phyloP scores from a whole-genome alignment of 2,113 vertebrate species.

The Bettongia penicillata region DNA sequence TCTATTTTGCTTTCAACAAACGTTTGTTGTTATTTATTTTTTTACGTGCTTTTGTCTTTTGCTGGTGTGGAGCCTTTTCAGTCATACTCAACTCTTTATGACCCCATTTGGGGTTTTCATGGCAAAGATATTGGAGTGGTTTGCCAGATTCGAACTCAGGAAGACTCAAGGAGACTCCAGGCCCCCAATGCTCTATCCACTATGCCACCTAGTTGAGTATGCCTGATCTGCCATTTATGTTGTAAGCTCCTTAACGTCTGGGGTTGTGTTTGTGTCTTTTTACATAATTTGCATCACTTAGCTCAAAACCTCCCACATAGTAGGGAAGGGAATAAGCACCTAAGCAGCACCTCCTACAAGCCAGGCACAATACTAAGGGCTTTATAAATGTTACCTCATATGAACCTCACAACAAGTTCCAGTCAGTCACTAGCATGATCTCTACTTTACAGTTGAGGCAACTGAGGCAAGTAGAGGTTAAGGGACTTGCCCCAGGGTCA shows the following conservation, averaged over 20 bases:
- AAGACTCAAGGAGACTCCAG: neutral
- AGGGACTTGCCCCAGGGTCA: neutral
- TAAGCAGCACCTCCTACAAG: neutral
- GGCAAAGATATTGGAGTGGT: neutral
- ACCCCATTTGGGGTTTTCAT: neutral
- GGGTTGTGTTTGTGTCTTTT: neutral
- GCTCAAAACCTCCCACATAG: neutral
- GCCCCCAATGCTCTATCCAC: too few species aligned
- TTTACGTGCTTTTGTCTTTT: neutral
- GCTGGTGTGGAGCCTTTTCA: neutral
- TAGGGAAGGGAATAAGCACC: neutral
- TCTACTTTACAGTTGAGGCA: neutral
- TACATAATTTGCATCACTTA: neutral
- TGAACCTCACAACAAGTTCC: neutral
- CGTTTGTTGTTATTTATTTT: neutral
- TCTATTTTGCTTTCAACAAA: neutral
- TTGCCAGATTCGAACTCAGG: neutral
- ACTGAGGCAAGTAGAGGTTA: neutral
- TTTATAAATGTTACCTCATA: neutral
- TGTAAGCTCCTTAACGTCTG: neutral
- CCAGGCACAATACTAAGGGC: neutral
- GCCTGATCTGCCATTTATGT: neutral
- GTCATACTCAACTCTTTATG: neutral
- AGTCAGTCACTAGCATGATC: neutral
- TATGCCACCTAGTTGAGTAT: neutral